phyloP scores from a whole-genome alignment of 2,888 invertebrate species.

The Heliconius charithonia region DNA sequence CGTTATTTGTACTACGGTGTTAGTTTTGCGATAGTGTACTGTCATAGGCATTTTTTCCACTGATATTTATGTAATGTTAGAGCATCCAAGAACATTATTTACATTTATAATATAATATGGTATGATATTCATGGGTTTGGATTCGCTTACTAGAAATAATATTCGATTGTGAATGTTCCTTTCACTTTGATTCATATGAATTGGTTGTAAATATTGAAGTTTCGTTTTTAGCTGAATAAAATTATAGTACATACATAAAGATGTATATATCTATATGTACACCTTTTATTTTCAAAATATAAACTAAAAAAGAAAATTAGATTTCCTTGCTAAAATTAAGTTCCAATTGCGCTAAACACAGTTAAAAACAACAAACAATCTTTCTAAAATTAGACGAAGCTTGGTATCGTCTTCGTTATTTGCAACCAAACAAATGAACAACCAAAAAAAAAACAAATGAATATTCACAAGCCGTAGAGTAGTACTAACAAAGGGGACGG shows the following conservation, averaged over 20 bases:
- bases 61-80: not conserved
- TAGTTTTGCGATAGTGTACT: not conserved
- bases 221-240: not conserved
- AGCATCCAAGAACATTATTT: slow-evolving; percentile 8
- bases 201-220: not conserved
- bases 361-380: not conserved
- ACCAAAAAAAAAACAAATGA: not conserved
- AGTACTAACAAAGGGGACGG: slow-evolving; percentile 64
- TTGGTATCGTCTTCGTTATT: not conserved
- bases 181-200: not conserved
- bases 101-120: not conserved
- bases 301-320: too few species aligned
- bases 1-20: not conserved
- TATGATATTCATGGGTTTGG: not conserved
- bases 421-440: not conserved
- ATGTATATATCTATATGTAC: too few species aligned
- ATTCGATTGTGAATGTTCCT: slow-evolving; percentile 15
- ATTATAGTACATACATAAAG: not conserved
- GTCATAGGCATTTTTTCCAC: not conserved
- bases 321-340: not conserved
- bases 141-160: slow-evolving; percentile 11
- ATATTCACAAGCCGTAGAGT: slow-evolving; percentile 55
- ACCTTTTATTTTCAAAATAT: too few species aligned
- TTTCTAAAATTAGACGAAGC: not conserved
- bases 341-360: not conserved